phyloP scores from a whole-genome alignment of 2,888 invertebrate genomes.

The Zygothrica quintamaculata region DNA sequence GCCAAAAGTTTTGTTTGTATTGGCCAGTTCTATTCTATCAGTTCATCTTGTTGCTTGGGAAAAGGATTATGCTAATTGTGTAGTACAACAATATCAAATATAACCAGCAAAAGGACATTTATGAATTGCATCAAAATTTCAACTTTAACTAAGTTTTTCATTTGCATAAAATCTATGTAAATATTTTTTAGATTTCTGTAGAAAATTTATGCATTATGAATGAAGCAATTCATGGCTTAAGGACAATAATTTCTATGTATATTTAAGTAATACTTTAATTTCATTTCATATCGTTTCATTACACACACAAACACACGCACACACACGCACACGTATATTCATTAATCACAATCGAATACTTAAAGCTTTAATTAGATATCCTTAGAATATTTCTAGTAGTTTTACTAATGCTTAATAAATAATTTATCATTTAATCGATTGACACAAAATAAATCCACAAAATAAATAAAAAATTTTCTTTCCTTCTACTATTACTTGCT shows the following conservation, averaged over 20 bases:
- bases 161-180: background rate
- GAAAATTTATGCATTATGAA: background rate
- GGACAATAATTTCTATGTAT: no score
- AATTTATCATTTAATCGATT: constrained; percentile 76
- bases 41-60: constrained; percentile 36
- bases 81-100: constrained; percentile 9
- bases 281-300: constrained; percentile 15
- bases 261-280: constrained; percentile 11
- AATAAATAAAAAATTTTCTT: no score
- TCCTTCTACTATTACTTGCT: constrained; percentile 30
- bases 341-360: constrained; percentile 66
- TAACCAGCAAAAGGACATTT: background rate
- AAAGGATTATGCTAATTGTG: constrained; percentile 55
- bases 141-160: background rate
- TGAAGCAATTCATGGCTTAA: no score
- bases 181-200: background rate
- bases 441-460: constrained; percentile 55
- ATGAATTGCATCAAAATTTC: background rate
- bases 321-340: constrained; percentile 41
- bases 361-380: constrained; percentile 62
- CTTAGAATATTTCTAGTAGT: constrained; percentile 45
- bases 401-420: constrained; percentile 51
- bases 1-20: constrained; percentile 44
- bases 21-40: no score
- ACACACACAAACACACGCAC: no score